Percentiles rank a stretch among this genome's conserved stretches.
Evolutionary conservation across 2,888 invertebrate species (phyloP).

Genomic region (Agrochola lychnidis): DNA sequence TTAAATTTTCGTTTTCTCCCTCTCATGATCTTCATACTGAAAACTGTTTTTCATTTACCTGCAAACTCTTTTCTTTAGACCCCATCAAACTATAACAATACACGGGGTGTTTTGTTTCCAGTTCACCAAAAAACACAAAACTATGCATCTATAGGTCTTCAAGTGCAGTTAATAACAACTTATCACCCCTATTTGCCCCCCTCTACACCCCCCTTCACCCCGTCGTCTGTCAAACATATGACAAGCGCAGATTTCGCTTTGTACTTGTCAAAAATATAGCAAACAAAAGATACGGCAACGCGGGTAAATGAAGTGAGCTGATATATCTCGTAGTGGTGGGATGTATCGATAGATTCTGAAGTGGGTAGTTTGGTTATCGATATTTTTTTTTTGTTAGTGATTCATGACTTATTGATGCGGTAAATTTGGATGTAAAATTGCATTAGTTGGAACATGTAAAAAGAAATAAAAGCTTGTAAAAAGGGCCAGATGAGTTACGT

Average conservation of each 20-base stretch:
- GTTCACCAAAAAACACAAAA: slow-evolving; percentile 50
- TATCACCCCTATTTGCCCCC: slow-evolving; percentile 78
- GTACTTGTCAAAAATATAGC: slow-evolving; percentile 91
- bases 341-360: slow-evolving; percentile 64
- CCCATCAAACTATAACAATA: slow-evolving; percentile 25
- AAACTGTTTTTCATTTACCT: slow-evolving; percentile 13
- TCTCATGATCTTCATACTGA: not conserved
- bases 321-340: slow-evolving; percentile 87
- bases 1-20: not conserved
- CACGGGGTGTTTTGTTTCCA: slow-evolving; percentile 35
- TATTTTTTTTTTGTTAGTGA: not conserved
- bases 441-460: not conserved
- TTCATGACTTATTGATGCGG: not conserved
- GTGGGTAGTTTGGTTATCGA: slow-evolving; percentile 19
- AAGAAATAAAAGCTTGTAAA: not conserved
- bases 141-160: slow-evolving; percentile 75
- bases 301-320: slow-evolving; percentile 90
- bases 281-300: slow-evolving; percentile 89
- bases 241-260: slow-evolving; percentile 90
- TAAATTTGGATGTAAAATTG: not conserved
- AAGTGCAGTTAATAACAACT: slow-evolving; percentile 89
- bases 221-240: slow-evolving; percentile 89
- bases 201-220: slow-evolving; percentile 62
- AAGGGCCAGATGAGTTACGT: not conserved
- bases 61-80: slow-evolving; percentile 20